Base-by-base conservation (phyloP, 2,113 vertebrate genomes). In the Syngnathoides biaculeatus region DNA sequence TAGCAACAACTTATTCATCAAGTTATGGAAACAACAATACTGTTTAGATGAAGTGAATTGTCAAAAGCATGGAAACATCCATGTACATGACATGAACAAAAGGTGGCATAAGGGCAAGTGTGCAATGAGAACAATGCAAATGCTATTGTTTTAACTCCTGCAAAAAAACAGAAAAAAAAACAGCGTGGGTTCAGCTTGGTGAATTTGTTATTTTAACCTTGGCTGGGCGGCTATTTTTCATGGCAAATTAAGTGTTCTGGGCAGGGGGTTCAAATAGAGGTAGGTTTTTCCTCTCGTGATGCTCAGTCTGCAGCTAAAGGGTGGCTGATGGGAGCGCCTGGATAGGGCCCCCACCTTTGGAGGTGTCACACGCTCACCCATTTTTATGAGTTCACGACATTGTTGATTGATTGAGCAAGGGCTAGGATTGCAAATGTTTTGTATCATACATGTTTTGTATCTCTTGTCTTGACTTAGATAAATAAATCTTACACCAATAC, bases 191-290 rank as follows among this genome's bases (percentile, higher is more conserved):
- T 64, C 66, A 69, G 20, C 56, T 62, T 20, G 47, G 40, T 69
- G 38, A 48, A 71, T 67, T 59, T 86, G 88, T 87, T 87, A 71
- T 69, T 81, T 77, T 87, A 90, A 89, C 87, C 80, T 84, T 79
- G 65, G 72, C 79, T 61, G 47, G 26, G 64, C 48, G 74, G 67
- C 60, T 71, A 71, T 87, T 88, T 88, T 67, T 87, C 84, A 79
- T 68, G 40, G 26, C 26, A 70, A 64, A 27, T 84, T 69, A 79
- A 69, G 79, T 64, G 70, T 47, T 65, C 78, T 73, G 56, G 17
- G 26, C 55, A 9, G 2, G 64, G 79, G 75, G 75, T 80, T 60
- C 75, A 77, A 58, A 42, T 70, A 65, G 81, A 68, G 73, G 72
- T 73, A 72, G 62, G 67, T 56, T 68, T 74, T 77, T 73, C 71